phyloP scores from a whole-genome alignment of 2,113 vertebrate species.

The Channa maculata region DNA sequence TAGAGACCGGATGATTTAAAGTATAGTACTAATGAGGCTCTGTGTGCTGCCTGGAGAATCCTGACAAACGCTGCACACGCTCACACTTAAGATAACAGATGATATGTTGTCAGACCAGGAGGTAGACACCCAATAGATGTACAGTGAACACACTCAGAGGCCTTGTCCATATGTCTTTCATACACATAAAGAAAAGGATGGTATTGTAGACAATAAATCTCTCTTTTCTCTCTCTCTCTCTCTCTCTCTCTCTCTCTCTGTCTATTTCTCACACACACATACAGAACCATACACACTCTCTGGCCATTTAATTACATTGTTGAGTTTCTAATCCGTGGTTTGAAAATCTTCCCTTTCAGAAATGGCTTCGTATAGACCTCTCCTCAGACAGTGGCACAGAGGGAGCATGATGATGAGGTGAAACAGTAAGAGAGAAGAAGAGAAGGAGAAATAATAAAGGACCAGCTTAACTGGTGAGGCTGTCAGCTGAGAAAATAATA shows the following conservation, averaged over 20 bases:
- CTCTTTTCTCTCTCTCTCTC: no score
- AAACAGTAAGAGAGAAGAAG: constrained; percentile 70
- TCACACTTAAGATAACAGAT: constrained; percentile 59
- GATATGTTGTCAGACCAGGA: constrained; percentile 56
- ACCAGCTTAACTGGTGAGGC: constrained; percentile 90
- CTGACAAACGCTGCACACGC: constrained; percentile 60
- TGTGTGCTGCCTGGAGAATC: constrained; percentile 69
- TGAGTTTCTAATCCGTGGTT: constrained; percentile 86
- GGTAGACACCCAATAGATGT: constrained; percentile 57
- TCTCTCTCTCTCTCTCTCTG: no score
- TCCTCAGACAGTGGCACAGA: constrained; percentile 80
- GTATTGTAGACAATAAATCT: constrained; percentile 32
- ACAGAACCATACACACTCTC: constrained; percentile 27
- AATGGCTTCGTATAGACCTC: constrained; percentile 75
- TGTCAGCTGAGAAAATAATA: constrained; percentile 98
- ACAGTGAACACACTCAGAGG: constrained; percentile 41
- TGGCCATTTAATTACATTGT: constrained; percentile 84
- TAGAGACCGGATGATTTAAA: constrained; percentile 78
- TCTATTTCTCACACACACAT: constrained; percentile 19
- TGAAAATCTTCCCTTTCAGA: constrained; percentile 79
- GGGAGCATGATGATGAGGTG: constrained; percentile 71
- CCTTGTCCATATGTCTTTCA: constrained; percentile 34
- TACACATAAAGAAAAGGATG: constrained; percentile 39
- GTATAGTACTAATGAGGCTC: constrained; percentile 81
- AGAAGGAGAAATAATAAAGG: constrained; percentile 87